phyloP scores from a whole-genome alignment of 1,140 invertebrate genomes.

The Trialeurodes vaporariorum region DNA sequence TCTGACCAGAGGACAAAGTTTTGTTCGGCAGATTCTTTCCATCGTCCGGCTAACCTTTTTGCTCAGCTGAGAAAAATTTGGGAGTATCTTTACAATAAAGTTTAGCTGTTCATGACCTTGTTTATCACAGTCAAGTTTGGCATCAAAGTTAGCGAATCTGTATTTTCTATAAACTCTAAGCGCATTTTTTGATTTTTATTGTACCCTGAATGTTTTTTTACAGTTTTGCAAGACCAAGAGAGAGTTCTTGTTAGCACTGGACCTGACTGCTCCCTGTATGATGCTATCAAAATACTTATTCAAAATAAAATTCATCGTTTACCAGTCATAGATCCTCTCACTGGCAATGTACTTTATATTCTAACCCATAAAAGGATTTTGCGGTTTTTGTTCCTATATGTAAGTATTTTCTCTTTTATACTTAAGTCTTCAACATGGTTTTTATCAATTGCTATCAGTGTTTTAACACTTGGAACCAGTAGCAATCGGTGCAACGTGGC shows the following conservation, averaged over 20 bases:
- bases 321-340: slow-evolving; percentile 88
- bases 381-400: slow-evolving; percentile 95
- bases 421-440: slow-evolving; percentile 2
- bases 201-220: background rate
- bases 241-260: slow-evolving; percentile 74
- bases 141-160: too few relatives aligned
- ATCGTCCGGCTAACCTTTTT: too few relatives aligned
- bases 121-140: too few relatives aligned
- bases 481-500: too few relatives aligned
- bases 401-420: slow-evolving; percentile 48
- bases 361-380: slow-evolving; percentile 98
- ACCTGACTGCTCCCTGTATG: slow-evolving; percentile 80
- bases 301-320: slow-evolving; percentile 91
- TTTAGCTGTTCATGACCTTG: too few relatives aligned
- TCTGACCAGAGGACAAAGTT: too few relatives aligned
- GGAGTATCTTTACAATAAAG: too few relatives aligned
- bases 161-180: too few relatives aligned
- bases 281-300: slow-evolving; percentile 85
- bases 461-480: too few relatives aligned
- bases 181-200: background rate
- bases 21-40: too few relatives aligned
- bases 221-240: slow-evolving; percentile 63
- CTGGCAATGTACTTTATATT: slow-evolving; percentile 96
- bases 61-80: too few relatives aligned
- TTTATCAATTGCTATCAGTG: too few relatives aligned